phyloP scores from a whole-genome alignment of 2,113 vertebrate species.

The Sporophila hypoxantha region DNA sequence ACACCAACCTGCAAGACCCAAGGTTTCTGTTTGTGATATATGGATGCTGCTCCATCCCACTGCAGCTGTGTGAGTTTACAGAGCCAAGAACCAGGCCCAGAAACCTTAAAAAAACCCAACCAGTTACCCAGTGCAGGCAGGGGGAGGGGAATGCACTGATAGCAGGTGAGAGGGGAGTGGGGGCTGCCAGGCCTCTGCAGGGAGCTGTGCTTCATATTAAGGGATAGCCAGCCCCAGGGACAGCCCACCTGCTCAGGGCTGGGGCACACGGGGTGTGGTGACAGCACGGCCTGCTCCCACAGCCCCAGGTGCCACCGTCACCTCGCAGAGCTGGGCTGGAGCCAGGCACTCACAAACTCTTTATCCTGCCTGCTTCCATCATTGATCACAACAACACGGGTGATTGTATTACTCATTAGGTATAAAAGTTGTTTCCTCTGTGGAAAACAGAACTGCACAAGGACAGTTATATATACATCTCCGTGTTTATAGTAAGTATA shows the following conservation, averaged over 20 bases:
- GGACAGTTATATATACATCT: neutral
- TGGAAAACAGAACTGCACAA: neutral
- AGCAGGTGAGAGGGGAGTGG: accelerated
- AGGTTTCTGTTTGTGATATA: neutral
- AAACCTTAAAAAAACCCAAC: neutral
- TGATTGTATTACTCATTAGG: neutral
- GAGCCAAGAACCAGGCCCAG: neutral
- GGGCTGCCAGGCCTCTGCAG: neutral
- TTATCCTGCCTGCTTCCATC: neutral
- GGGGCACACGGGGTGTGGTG: neutral
- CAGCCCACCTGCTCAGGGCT: neutral
- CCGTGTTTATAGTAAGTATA: neutral
- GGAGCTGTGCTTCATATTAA: neutral
- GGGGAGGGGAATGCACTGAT: accelerated
- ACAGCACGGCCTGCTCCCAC: neutral
- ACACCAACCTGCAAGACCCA: neutral
- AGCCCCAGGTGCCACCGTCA: accelerated
- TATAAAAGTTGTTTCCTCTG: neutral
- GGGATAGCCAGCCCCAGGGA: neutral
- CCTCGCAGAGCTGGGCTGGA: neutral
- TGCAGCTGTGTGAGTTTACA: neutral
- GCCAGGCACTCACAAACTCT: neutral
- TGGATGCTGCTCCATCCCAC: neutral
- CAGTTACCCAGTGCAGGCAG: accelerated
- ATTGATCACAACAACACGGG: neutral